phyloP scores from a whole-genome alignment of 1,140 invertebrate genomes.

The Semibalanus balanoides region DNA sequence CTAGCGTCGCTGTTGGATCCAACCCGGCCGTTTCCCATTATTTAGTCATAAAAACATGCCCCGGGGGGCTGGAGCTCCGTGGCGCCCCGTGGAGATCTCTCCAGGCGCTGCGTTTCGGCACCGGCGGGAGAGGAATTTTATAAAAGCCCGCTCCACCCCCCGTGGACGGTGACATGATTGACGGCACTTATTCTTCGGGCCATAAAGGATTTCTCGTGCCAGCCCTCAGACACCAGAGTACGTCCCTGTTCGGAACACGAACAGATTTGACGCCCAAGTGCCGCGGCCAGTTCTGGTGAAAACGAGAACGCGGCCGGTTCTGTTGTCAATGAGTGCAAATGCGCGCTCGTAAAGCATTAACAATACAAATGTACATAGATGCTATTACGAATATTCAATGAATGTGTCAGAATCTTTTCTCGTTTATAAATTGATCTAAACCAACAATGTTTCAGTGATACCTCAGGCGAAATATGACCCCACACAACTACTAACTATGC shows the following conservation, averaged over 20 bases:
- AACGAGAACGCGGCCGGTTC: too few relatives aligned
- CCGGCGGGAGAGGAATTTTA: not conserved
- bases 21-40: not conserved
- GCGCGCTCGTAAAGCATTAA: too few relatives aligned
- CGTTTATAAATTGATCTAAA: too few relatives aligned
- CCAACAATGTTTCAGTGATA: too few relatives aligned
- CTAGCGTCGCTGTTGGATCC: not conserved
- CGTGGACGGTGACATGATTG: not conserved
- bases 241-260: not conserved
- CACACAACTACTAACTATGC: too few relatives aligned
- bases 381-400: too few relatives aligned
- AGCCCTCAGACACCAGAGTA: not conserved
- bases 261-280: not conserved
- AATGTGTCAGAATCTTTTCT: too few relatives aligned
- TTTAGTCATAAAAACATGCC: not conserved
- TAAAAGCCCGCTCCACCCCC: not conserved
- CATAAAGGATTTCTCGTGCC: not conserved
- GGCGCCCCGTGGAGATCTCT: not conserved
- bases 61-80: not conserved
- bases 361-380: too few relatives aligned
- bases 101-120: not conserved
- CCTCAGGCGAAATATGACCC: too few relatives aligned
- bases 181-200: not conserved
- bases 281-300: too few relatives aligned
- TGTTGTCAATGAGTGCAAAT: too few relatives aligned